These are phyloP conservation scores for Xenentodon cancila DNA, from an alignment of 2,797 vertebrate species.

Conservation along the genomic window DNA sequence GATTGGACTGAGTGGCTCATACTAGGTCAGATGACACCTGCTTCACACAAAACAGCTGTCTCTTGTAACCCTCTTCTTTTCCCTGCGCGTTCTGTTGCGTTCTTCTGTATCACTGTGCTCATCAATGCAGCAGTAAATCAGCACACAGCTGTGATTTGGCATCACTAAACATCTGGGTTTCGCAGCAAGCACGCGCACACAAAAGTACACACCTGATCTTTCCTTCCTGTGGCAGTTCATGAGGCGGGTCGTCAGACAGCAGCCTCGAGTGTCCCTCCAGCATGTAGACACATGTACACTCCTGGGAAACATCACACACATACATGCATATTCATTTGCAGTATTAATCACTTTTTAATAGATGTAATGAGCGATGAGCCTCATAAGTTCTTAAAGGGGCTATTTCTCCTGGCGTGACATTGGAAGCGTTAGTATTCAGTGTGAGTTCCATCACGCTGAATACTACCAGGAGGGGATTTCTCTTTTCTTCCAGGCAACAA, in stretches of 20 bases:
- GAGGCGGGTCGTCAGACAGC: conserved; percentile 84
- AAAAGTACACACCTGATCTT: conserved; percentile 84
- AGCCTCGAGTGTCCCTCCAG: conserved; percentile 83
- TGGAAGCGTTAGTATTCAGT: background rate
- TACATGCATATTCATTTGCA: conserved; percentile 24
- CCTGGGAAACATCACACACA: conserved; percentile 74
- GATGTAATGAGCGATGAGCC: conserved; percentile 36
- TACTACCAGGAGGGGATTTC: conserved; percentile 24
- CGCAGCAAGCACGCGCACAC: background rate
- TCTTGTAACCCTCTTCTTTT: conserved; percentile 6
- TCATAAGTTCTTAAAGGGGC: conserved; percentile 36
- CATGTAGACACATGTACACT: conserved; percentile 86
- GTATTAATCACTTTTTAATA: conserved; percentile 45
- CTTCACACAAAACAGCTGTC: conserved; percentile 35
- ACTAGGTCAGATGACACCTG: conserved; percentile 50
- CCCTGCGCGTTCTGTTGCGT: conserved; percentile 19
- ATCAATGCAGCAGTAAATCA: conserved; percentile 31
- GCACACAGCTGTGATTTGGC: conserved; percentile 18
- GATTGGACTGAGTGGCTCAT: conserved; percentile 26
- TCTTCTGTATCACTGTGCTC: conserved; percentile 17
- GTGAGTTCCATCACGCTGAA: conserved; percentile 13
- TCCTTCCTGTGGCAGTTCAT: conserved; percentile 88
- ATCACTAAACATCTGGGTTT: conserved; percentile 25
- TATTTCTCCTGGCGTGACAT: background rate
- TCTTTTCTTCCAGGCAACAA: conserved; percentile 21